phyloP scores from a whole-genome alignment of 2,888 invertebrate genomes.

The Lysandra bellargus region DNA sequence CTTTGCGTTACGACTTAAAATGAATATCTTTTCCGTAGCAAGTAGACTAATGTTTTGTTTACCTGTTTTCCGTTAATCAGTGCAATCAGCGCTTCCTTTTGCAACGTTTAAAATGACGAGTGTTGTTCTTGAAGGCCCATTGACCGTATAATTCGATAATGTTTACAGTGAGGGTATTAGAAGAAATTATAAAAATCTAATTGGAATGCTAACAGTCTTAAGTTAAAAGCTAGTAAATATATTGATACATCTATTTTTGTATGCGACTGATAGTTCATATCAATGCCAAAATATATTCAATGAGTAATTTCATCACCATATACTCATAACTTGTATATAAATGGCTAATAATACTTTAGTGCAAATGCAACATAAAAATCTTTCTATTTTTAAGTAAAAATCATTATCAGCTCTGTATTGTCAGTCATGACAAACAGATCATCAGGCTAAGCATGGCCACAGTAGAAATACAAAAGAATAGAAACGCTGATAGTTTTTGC shows the following conservation, averaged over 20 bases:
- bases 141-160: not conserved
- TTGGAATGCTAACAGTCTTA: not conserved
- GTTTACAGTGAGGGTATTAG: not conserved
- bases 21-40: slow-evolving; percentile 39
- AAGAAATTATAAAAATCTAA: not conserved
- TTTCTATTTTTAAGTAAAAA: not conserved
- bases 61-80: slow-evolving; percentile 48
- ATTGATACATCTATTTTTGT: not conserved
- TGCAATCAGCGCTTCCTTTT: slow-evolving; percentile 37
- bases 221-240: not conserved
- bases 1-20: slow-evolving; percentile 32
- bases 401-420: not conserved
- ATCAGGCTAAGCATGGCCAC: too few species aligned
- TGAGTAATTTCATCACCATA: not conserved
- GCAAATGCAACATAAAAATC: not conserved
- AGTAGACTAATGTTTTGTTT: slow-evolving; percentile 67
- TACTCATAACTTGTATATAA: not conserved
- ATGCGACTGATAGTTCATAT: not conserved
- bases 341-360: not conserved
- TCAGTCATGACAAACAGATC: too few species aligned
- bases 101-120: slow-evolving; percentile 19
- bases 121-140: not conserved
- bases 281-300: not conserved
- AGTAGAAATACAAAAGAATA: too few species aligned
- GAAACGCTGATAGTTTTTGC: too few species aligned